A percentile compares a stretch with the other conserved stretches of the same genome.
Conservation (phyloP, 2,888 invertebrate genomes). For the Xestia sexstrigata region DNA sequence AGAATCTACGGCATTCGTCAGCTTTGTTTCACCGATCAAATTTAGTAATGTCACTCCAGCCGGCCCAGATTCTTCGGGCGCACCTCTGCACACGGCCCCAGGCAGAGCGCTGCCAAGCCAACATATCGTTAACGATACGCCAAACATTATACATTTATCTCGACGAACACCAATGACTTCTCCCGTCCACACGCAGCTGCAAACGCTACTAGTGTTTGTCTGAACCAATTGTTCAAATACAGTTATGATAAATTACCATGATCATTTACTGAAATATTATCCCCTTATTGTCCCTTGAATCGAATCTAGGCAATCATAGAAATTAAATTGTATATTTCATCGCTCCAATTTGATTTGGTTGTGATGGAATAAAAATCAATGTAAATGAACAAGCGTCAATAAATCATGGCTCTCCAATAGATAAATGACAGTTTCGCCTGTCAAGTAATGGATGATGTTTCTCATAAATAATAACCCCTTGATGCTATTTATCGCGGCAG, state of each 20-base stretch:
- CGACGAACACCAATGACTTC: conserved; percentile 80
- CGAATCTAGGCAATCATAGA: conserved; percentile 46
- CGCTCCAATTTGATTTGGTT: conserved; percentile 38
- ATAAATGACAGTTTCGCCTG: conserved; percentile 45
- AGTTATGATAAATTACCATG: conserved; percentile 39
- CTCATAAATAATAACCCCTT: conserved; percentile 41
- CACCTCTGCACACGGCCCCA: conserved; percentile 89
- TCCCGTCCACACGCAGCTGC: conserved; percentile 79
- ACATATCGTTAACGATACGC: conserved; percentile 77
- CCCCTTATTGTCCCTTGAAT: conserved; percentile 18
- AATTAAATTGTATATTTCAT: conserved; percentile 15
- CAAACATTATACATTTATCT: conserved; percentile 84
- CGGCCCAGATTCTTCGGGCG: conserved; percentile 87
- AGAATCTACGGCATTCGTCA: conserved; percentile 80
- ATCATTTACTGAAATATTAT: conserved; percentile 38
- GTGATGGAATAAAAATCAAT: conserved; percentile 29
- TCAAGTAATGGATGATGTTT: conserved; percentile 50
- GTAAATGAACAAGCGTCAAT: conserved; percentile 27
- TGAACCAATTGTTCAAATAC: conserved; percentile 67
- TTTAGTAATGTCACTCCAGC: conserved; percentile 90
- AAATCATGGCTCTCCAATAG: conserved; percentile 40
- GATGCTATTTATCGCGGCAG: conserved; percentile 42
- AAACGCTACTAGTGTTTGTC: conserved; percentile 59
- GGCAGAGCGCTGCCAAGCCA: conserved; percentile 84
- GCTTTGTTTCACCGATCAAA: conserved; percentile 88